phyloP scores from a whole-genome alignment of 2,113 vertebrate genomes.

The Tychaedon coryphoeus region DNA sequence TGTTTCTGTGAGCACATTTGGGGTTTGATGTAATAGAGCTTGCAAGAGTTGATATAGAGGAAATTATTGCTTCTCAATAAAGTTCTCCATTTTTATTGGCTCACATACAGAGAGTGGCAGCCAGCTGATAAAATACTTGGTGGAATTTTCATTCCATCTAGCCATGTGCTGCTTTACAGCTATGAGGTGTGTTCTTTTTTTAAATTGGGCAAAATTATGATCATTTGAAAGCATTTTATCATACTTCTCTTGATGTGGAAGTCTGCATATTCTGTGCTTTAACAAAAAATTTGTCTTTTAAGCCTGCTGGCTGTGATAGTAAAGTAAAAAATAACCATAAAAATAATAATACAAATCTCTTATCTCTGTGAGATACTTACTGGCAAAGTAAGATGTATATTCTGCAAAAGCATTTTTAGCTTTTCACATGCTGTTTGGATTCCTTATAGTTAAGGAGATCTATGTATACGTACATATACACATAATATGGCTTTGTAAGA shows the following conservation, averaged over 20 bases:
- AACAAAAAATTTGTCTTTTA: not conserved
- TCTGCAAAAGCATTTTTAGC: not conserved
- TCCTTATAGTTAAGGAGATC: not conserved
- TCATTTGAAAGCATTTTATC: not conserved
- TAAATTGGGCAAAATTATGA: not conserved
- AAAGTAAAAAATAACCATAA: not conserved
- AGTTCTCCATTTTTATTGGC: constrained; percentile 65
- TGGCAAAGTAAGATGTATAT: not conserved
- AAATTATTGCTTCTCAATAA: constrained; percentile 63
- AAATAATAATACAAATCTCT: not conserved
- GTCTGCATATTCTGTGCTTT: not conserved
- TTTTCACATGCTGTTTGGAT: not conserved
- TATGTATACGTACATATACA: not conserved
- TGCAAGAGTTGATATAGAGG: constrained; percentile 42
- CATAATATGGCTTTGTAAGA: not conserved
- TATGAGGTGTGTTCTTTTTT: not conserved
- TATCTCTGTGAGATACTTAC: not conserved
- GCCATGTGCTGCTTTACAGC: not conserved
- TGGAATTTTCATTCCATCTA: constrained; percentile 40
- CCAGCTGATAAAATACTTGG: constrained; percentile 53
- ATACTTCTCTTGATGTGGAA: not conserved
- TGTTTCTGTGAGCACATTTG: constrained; percentile 42
- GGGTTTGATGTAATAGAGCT: constrained; percentile 46
- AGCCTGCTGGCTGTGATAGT: not conserved
- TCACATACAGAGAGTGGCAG: constrained; percentile 22